Conservation (phyloP, 2,888 invertebrate species). For the Machimus rusticus region DNA sequence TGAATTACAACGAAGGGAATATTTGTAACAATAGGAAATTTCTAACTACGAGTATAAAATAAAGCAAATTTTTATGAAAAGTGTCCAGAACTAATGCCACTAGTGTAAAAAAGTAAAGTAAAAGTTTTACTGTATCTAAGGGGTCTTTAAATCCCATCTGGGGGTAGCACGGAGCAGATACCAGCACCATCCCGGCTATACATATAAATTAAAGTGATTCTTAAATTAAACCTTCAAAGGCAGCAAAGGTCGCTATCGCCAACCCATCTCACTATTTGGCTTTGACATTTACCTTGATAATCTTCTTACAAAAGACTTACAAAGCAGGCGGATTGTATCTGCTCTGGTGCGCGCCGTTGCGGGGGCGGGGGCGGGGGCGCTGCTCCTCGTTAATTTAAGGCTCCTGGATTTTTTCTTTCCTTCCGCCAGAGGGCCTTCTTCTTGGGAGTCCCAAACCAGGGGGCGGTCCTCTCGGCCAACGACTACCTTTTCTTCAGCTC, state of each 20-base stretch:
- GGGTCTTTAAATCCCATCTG: not conserved
- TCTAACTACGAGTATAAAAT: too few species aligned
- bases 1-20: too few species aligned
- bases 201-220: not conserved
- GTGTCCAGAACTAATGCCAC: too few species aligned
- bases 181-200: not conserved
- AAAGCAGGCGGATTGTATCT: not conserved
- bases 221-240: conserved; percentile 17
- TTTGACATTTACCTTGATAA: conserved; percentile 15
- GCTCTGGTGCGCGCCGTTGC: not conserved
- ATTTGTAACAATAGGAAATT: too few species aligned
- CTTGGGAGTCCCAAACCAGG: not conserved
- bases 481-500: not conserved
- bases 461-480: not conserved
- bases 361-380: too few species aligned
- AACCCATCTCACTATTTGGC: not conserved
- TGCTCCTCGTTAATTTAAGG: not conserved
- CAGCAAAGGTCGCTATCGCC: not conserved
- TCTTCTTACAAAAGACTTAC: conserved; percentile 8
- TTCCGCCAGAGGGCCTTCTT: not conserved
- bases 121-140: too few species aligned
- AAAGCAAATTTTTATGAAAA: too few species aligned
- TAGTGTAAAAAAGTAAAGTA: too few species aligned
- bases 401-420: not conserved
- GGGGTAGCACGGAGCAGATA: not conserved